Percentiles rank a stretch among this genome's conserved stretches.
Evolutionary conservation across 2,888 invertebrate genomes (phyloP).

Genomic region (Gnatocerus cornutus): DNA sequence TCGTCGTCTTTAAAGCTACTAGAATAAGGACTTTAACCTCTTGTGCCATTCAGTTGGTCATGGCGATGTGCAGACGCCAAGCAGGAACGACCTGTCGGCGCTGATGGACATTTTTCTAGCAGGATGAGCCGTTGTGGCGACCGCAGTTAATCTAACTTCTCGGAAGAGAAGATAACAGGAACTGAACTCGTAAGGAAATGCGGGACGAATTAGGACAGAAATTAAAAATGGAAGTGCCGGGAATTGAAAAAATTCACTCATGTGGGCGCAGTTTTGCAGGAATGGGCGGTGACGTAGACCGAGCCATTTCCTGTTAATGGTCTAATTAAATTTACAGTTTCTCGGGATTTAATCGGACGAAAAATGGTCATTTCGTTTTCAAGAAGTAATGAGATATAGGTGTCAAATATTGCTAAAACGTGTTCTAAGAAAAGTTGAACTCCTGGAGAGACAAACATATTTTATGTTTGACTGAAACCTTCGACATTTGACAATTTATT

Average conservation of each 20-base stretch:
- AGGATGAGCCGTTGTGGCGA: not conserved
- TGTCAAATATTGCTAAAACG: too few relatives aligned
- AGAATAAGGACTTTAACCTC: conserved; percentile 70
- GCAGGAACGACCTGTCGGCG: conserved; percentile 40
- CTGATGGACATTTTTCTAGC: conserved; percentile 7
- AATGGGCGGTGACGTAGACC: conserved; percentile 1
- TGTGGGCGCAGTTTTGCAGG: not conserved
- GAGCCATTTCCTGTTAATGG: not conserved
- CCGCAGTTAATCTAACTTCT: not conserved
- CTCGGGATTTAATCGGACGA: not conserved
- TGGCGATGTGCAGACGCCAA: conserved; percentile 27
- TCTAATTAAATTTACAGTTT: conserved; percentile 10
- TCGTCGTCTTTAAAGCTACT: conserved; percentile 64
- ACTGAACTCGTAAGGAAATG: not conserved
- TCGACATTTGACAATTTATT: too few relatives aligned
- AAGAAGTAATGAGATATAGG: too few relatives aligned
- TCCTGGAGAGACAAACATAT: too few relatives aligned
- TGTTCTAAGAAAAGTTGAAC: too few relatives aligned
- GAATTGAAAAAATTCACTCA: not conserved
- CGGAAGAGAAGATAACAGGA: not conserved
- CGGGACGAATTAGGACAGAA: not conserved
- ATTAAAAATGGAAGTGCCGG: not conserved
- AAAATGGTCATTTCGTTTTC: not conserved
- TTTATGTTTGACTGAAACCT: too few relatives aligned
- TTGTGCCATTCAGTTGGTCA: conserved; percentile 45